Base-by-base conservation (phyloP, 2,113 vertebrate species). In the Paracanthobrama guichenoti region DNA sequence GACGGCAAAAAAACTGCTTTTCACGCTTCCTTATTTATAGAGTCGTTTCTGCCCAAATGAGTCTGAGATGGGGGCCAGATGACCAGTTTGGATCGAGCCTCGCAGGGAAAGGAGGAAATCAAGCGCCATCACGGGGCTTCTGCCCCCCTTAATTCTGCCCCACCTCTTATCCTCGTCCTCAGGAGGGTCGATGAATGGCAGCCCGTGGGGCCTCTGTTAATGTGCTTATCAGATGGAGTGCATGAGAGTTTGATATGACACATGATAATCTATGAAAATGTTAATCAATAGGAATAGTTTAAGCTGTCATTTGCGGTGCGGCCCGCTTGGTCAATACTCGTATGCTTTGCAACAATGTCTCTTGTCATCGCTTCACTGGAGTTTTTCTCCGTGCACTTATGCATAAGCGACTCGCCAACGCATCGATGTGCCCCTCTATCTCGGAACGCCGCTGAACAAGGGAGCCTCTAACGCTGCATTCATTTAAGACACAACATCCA, bases 191-290 rank as follows among this genome's bases (percentile, higher is more conserved):
- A 90, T 95, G 93, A 89, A 91, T 93, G 93, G 92, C 92, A 92
- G 93, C 94, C 94, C 89, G 91, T 90, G 93, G 93, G 93, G 92
- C 88, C 91, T 91, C 94, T 93, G 95, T 94, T 96, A 97, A 98
- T 96, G 96, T 93, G 96, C 96, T 96, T 96, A 94, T 96, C 95
- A 95, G 92, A 85, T 93, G 83, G 95, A 95, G 94, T 94, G 92
- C 93, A 93, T 94, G 93, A 95, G 86, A 82, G 88, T 96, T 96
- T 98, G 97, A 98, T 98, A 97, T 97, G 98, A 97, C 97, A 98
- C 96, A 96, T 97, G 96, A 98, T 99, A 97, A 99, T 99, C 97
- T 99, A 98, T 99, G 96, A 98, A 99, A 99, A 99, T 99, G 98
- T 98, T 98, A 97, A 99, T 99, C 97, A 96, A 99, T 99, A 97